Conservation (phyloP, 2,113 vertebrate species). For the Rhinolophus ferrumequinum region DNA sequence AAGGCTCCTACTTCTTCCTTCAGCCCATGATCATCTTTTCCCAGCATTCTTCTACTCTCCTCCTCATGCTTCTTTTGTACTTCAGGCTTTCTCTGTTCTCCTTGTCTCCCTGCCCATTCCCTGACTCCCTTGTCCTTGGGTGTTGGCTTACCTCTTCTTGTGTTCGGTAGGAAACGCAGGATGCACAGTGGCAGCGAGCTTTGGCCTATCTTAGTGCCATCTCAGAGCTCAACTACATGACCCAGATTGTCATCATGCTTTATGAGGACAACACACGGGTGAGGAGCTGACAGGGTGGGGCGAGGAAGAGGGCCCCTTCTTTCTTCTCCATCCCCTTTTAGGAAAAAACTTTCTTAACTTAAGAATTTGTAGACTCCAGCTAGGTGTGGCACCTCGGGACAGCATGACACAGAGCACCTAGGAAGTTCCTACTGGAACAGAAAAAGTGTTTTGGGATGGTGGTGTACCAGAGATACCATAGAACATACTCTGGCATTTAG, state of each 20-base stretch:
- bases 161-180: slow-evolving; percentile 92
- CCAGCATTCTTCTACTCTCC: neutral
- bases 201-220: slow-evolving; percentile 99
- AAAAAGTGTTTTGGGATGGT: neutral
- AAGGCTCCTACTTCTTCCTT: slow-evolving; percentile 80
- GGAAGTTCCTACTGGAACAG: neutral
- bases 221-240: slow-evolving; percentile 99
- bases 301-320: neutral
- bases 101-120: slow-evolving; percentile 64
- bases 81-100: slow-evolving; percentile 44
- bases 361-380: neutral
- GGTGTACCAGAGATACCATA: neutral
- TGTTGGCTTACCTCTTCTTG: slow-evolving; percentile 41
- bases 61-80: neutral
- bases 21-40: neutral
- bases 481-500: neutral
- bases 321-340: neutral
- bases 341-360: neutral
- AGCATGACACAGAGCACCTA: neutral
- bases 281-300: slow-evolving; percentile 52
- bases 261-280: slow-evolving; percentile 99
- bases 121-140: slow-evolving; percentile 31
- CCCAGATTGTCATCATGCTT: slow-evolving; percentile 99
- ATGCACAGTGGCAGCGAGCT: slow-evolving; percentile 98
- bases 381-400: neutral